Evolutionary conservation across 1,140 invertebrate genomes (phyloP), one percentile per base, ranked within the genome.

Genomic region (Hyles euphorbiae): DNA sequence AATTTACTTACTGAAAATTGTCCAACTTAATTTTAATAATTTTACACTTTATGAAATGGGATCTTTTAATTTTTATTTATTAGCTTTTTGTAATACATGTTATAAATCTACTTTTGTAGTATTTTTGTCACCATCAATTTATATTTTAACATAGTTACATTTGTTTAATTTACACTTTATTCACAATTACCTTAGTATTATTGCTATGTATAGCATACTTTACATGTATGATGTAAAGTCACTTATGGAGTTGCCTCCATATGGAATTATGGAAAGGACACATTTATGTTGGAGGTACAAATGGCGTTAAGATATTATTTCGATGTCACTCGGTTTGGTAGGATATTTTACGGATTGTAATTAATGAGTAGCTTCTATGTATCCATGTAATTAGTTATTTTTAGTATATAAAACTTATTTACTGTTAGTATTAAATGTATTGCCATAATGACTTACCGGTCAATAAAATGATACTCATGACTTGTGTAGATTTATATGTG

Each of bases 391-490:
- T 48, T 40, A 40, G 47, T n/a, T 48, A 6, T 48, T 46, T 48
- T 48, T 11, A 48, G 10, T 48, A 5, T 22, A 48, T 48, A 48
- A 22, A 12, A 40, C 36, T 40, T 40, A 5, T 40, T 40, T 40
- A 40, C 36, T 40, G 36, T 40, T 40, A 40, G 36, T 40, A 36
- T 36, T 36, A 40, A 40, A 5, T 40, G 36, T 40, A 40, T 12
- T 48, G 47, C 47, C 47, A 48, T 72, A 68, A 60, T 70, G 65
- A 74, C 63, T 56, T 62, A 69, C 63, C 59, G 57, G 70, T 76
- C 70, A 76, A 76, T 73, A 73, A 71, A 76, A 69, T 61, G 62
- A 75, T 75, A 78, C 72, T 75, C 70, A 68, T 51, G 36, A 40
- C 8, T 40, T 40, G 36, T 40, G 36, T 59, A 59, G 5, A 45